Evolutionary conservation across 2,888 invertebrate species (phyloP).

Genomic region (Mycalesis mineus): DNA sequence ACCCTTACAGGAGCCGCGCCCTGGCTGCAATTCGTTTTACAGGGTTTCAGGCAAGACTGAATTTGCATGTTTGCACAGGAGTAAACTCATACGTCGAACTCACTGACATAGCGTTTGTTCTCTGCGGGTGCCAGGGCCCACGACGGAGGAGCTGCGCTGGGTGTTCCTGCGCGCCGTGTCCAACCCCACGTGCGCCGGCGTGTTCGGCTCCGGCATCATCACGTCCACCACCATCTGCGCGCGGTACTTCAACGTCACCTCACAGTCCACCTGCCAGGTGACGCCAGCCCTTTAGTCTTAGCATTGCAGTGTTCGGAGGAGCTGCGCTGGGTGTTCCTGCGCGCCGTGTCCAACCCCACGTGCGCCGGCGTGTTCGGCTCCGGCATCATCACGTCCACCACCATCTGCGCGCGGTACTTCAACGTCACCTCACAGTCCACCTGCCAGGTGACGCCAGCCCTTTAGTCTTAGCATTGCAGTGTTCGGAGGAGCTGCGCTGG

Average conservation of each 20-base stretch:
- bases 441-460: slow-evolving; percentile 49
- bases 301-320: background rate
- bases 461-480: background rate
- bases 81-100: too few relatives aligned
- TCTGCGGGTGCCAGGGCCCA: background rate
- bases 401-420: slow-evolving; percentile 59
- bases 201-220: slow-evolving; percentile 44
- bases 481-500: background rate
- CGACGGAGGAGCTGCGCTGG: slow-evolving; percentile 46
- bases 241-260: slow-evolving; percentile 59
- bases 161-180: slow-evolving; percentile 53
- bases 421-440: slow-evolving; percentile 68
- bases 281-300: background rate
- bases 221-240: slow-evolving; percentile 56
- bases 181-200: slow-evolving; percentile 42
- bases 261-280: slow-evolving; percentile 65
- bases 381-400: slow-evolving; percentile 41
- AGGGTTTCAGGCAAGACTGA: too few relatives aligned
- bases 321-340: slow-evolving; percentile 7
- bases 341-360: slow-evolving; percentile 43
- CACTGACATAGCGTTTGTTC: too few relatives aligned
- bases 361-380: slow-evolving; percentile 45
- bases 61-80: too few relatives aligned
- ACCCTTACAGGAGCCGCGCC: too few relatives aligned
- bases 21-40: too few relatives aligned